Conservation (phyloP, 2,797 vertebrate genomes). For the Zenarchopterus dispar region DNA sequence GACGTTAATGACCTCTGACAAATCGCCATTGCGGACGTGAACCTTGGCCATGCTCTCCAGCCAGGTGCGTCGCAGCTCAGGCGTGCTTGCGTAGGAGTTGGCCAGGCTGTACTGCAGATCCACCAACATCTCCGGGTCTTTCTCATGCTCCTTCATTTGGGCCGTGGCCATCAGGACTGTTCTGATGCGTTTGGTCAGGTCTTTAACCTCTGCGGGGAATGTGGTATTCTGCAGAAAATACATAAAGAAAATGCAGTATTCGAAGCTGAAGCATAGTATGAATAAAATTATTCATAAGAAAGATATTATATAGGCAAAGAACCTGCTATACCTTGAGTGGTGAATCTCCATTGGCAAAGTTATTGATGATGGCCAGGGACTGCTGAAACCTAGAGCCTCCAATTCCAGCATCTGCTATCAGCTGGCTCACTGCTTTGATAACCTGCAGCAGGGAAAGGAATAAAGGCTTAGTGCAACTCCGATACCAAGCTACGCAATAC, state of each 20-base stretch:
- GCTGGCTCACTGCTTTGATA: conserved; percentile 97
- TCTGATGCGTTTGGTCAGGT: conserved; percentile 95
- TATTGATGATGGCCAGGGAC: conserved; percentile 97
- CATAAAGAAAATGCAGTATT: not conserved
- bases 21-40: conserved; percentile 96
- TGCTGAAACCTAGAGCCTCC: conserved; percentile 97
- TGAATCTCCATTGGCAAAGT: conserved; percentile 97
- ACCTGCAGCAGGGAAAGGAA: conserved; percentile 77
- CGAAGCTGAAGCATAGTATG: not conserved
- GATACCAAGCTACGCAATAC: not conserved
- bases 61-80: conserved; percentile 97
- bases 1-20: conserved; percentile 87
- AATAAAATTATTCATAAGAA: no score
- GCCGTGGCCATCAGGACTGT: conserved; percentile 98
- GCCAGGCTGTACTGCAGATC: conserved; percentile 98
- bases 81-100: conserved; percentile 97
- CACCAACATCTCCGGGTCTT: conserved; percentile 98
- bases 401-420: conserved; percentile 96
- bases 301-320: not conserved
- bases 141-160: conserved; percentile 99
- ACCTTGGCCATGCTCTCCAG: conserved; percentile 98
- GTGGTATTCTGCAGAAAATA: conserved; percentile 86
- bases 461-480: not conserved
- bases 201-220: conserved; percentile 96
- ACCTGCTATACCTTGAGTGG: conserved; percentile 88